A percentile compares a stretch with the other conserved stretches of the same genome.
phyloP scores from a whole-genome alignment of 2,113 vertebrate species.

The Ptilorrhoa leucosticta region DNA sequence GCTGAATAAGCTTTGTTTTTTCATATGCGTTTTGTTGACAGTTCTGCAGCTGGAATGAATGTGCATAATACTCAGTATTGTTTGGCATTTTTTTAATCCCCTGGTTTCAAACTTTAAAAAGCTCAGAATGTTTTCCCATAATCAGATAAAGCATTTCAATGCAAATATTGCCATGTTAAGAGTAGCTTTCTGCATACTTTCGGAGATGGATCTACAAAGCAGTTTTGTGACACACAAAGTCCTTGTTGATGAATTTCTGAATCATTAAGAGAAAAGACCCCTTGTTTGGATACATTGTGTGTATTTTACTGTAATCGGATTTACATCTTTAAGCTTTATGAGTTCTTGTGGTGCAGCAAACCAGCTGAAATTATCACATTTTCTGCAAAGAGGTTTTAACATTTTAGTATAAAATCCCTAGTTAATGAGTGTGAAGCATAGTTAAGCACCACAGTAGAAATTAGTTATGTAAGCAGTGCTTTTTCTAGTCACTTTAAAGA shows the following conservation, averaged over 20 bases:
- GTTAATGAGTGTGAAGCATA: conserved; percentile 13
- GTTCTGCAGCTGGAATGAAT: conserved; percentile 29
- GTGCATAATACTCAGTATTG: neutral
- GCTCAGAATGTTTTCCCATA: conserved; percentile 21
- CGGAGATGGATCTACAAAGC: conserved; percentile 32
- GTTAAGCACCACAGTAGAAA: neutral
- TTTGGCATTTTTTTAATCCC: conserved; percentile 31
- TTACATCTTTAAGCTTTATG: conserved; percentile 62
- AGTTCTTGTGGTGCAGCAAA: conserved; percentile 9
- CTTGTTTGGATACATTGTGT: conserved; percentile 54
- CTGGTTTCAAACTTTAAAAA: conserved; percentile 18
- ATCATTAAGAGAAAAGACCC: conserved; percentile 51
- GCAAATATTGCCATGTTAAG: conserved; percentile 42
- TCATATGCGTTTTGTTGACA: conserved; percentile 7
- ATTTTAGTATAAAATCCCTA: conserved; percentile 9
- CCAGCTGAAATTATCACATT: neutral
- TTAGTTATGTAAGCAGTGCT: neutral
- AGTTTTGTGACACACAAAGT: conserved; percentile 59
- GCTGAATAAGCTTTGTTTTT: conserved; percentile 44
- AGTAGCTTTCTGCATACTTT: conserved; percentile 35
- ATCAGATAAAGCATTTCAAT: conserved; percentile 25
- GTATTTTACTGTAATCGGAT: conserved; percentile 68
- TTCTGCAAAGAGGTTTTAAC: neutral
- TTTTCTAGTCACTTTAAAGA: neutral
- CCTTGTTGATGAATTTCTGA: conserved; percentile 59